Conservation (phyloP, 2,797 vertebrate species). For the Aeoliscus strigatus region DNA sequence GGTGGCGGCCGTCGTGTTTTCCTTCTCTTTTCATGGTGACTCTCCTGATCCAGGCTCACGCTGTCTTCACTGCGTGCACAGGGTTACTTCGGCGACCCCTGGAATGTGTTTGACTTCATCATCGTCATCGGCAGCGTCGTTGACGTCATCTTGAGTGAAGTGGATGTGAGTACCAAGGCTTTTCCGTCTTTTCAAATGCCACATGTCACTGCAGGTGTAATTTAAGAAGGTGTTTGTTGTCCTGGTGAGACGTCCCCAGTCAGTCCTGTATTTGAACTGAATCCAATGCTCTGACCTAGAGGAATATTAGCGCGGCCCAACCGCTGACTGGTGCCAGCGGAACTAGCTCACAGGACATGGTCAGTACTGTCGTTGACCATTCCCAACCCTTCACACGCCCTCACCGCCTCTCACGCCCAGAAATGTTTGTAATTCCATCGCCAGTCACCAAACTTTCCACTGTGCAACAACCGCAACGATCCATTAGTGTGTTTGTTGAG, state of each 20-base stretch:
- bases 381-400: neutral
- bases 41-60: neutral
- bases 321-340: constrained; percentile 47
- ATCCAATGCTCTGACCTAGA: constrained; percentile 44
- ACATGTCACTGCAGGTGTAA: constrained; percentile 19
- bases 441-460: constrained; percentile 4
- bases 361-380: constrained; percentile 44
- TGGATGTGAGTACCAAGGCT: constrained; percentile 82
- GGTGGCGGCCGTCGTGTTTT: constrained; percentile 62
- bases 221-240: neutral
- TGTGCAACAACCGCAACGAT: constrained; percentile 4
- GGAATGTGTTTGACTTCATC: constrained; percentile 99
- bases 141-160: constrained; percentile 95
- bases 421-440: constrained; percentile 19
- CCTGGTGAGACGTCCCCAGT: constrained; percentile 10
- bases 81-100: constrained; percentile 98
- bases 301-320: constrained; percentile 32
- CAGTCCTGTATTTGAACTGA: constrained; percentile 2
- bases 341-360: constrained; percentile 53
- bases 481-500: constrained; percentile 15
- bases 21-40: neutral
- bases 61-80: constrained; percentile 43
- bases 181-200: neutral
- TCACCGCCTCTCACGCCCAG: constrained; percentile 5
- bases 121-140: constrained; percentile 96